A percentile compares a stretch with the other conserved stretches of the same genome.
phyloP scores from a whole-genome alignment of 2,113 vertebrate species.

The rabbit (Oryctolagus cuniculus) region mOryCun1.1 NC_091432.1:205605001-205605500 shows the following conservation, averaged over 20 bases:
- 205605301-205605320: background rate
- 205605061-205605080: constrained; percentile 9
- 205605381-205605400: background rate
- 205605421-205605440: background rate
- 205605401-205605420: background rate
- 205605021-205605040: background rate
- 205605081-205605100: background rate
- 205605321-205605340: background rate
- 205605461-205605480: constrained; percentile 19
- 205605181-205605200: background rate
- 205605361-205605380: background rate
- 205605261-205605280: background rate
- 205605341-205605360: background rate
- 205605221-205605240: constrained; percentile 39
- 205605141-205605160: background rate
- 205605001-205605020: background rate
- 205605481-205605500: background rate
- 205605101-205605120: background rate
- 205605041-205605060: background rate
- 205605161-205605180: constrained; percentile 9
- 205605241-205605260: constrained; percentile 1
- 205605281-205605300: background rate
- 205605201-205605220: background rate
- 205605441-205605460: background rate
- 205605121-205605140: background rate